Percentiles rank a stretch among this genome's conserved stretches.
These are phyloP conservation scores for Catocala fraxini DNA, from an alignment of 2,888 invertebrate genomes.

Conservation along the genomic window DNA sequence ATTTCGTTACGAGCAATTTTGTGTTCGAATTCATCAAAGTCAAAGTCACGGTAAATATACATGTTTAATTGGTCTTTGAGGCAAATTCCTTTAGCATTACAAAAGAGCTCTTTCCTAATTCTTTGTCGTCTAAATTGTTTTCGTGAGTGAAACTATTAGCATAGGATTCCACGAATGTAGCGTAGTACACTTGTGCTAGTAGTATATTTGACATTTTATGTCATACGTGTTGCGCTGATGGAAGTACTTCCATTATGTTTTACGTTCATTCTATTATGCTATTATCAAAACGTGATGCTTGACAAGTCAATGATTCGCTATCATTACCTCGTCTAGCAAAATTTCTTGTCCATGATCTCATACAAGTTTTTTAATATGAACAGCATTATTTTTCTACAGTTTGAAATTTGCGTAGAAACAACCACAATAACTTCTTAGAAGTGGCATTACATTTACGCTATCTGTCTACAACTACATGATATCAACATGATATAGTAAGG, in stretches of 20 bases:
- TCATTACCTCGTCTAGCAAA: too few relatives aligned
- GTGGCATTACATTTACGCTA: constrained; percentile 17
- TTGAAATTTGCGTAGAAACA: constrained; percentile 17
- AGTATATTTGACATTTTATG: background rate
- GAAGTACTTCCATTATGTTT: too few relatives aligned
- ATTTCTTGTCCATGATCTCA: too few relatives aligned
- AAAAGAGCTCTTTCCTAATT: constrained; percentile 2
- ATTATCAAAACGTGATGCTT: too few relatives aligned
- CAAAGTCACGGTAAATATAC: constrained; percentile 17
- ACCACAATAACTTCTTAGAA: constrained; percentile 12
- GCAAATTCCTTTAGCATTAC: constrained; percentile 1
- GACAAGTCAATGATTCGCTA: too few relatives aligned
- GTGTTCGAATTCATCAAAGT: constrained; percentile 28
- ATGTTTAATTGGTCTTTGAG: constrained; percentile 16
- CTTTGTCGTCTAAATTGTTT: background rate
- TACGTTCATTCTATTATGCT: too few relatives aligned
- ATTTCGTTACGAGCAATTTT: constrained; percentile 16
- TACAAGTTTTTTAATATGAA: background rate
- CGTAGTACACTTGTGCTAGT: background rate
- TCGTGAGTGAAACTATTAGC: background rate
- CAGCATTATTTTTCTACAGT: background rate
- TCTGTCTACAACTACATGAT: constrained; percentile 30
- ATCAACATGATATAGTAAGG: constrained; percentile 45
- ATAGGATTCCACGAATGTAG: too few relatives aligned
- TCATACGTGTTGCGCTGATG: too few relatives aligned